Conservation (phyloP, 1,140 invertebrate species). For the Ditylenchus dipsaci region DNA sequence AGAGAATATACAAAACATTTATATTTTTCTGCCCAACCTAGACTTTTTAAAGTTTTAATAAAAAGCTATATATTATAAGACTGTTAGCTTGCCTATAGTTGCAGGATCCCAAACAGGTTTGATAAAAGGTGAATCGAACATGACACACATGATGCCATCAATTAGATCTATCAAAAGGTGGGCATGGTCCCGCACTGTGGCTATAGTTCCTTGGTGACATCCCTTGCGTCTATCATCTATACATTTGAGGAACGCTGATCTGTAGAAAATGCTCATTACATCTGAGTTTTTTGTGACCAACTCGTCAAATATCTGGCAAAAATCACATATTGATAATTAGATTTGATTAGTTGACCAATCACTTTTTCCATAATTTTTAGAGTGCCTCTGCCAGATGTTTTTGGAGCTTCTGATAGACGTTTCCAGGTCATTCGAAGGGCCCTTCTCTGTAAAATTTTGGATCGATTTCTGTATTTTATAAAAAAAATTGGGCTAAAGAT, state of each 20-base stretch:
- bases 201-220: too few species aligned
- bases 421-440: slow-evolving; percentile 55
- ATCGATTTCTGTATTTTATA: neutral
- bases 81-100: slow-evolving; percentile 36
- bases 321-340: slow-evolving; percentile 19
- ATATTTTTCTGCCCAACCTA: too few species aligned
- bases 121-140: too few species aligned
- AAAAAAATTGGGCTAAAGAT: too few species aligned
- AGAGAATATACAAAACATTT: too few species aligned
- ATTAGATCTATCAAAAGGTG: too few species aligned
- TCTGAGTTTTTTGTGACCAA: slow-evolving; percentile 39
- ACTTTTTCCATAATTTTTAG: slow-evolving; percentile 57
- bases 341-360: slow-evolving; percentile 18
- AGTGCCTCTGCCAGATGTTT: slow-evolving; percentile 54
- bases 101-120: slow-evolving; percentile 50
- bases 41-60: too few species aligned
- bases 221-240: too few species aligned
- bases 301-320: slow-evolving; percentile 42
- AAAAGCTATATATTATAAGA: too few species aligned
- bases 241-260: too few species aligned
- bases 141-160: too few species aligned
- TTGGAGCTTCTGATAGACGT: slow-evolving; percentile 50
- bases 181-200: too few species aligned
- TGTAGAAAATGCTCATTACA: slow-evolving; percentile 48
- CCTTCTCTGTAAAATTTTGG: slow-evolving; percentile 42